Evolutionary conservation across 2,797 vertebrate species (phyloP), one percentile per base, ranked within the genome.

Genomic region (Chiroxiphia lanceolata): DNA sequence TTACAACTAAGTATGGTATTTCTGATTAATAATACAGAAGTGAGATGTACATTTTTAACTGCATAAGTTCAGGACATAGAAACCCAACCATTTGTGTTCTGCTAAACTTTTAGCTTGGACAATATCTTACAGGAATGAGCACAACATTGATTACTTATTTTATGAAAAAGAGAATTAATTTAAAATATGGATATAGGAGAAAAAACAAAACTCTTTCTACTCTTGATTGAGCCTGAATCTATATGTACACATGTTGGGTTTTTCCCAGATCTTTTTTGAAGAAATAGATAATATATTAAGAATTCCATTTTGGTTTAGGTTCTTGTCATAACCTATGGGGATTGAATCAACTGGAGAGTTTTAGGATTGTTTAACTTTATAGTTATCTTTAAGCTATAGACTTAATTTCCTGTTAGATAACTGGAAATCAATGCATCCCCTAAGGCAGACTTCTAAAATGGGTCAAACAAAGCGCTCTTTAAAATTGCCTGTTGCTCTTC

Each of bases 401-500:
- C 23, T 23, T 83, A 71, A 17, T 78, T 86, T 84, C 40, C 36
- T 76, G 4, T 53, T 71, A 91, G 53, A 42, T 68, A 78, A 70
- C 79, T 93, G 50, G 45, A 93, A 90, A 90, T 74, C 31, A 77
- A 54, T 65, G 33, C 15, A n/a, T 82, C 27, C 40, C 51, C 26
- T 76, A 67, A 76, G 18, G 29, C 20, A 78, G 40, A 51, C 10
- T 84, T 93, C 54, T 82, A 53, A 87, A 82, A 82, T 34, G 11
- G 16, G n/a, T 72, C 63, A 70, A 69, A 88, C 1, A 6, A 90
- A 86, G 13, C 4, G 26, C 26, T 79, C 25, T 72, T 70, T 76
- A n/a, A 84, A 95, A 82, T 51, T 84, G 16, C 40, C 36, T 75
- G 23, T 79, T 93, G 70, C 8, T 67, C 33, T 93, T 90, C 54